Evolutionary conservation across 2,113 vertebrate species (phyloP).

Genomic region (Rhizomys pruinosus): DNA sequence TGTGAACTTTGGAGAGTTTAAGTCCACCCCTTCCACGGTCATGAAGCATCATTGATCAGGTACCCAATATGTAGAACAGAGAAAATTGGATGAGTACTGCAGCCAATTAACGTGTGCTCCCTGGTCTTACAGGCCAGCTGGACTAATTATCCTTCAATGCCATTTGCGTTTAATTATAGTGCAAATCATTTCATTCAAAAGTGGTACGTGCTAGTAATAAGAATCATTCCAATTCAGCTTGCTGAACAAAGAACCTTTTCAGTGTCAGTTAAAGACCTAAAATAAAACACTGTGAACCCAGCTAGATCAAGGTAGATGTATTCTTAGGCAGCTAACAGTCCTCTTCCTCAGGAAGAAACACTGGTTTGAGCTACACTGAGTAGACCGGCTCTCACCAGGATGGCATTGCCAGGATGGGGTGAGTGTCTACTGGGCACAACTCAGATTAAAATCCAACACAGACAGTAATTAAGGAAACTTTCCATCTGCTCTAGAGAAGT

Average conservation of each 20-base stretch:
- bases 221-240: conserved; percentile 84
- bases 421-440: background rate
- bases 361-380: background rate
- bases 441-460: background rate
- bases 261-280: conserved; percentile 83
- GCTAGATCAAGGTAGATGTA: conserved; percentile 59
- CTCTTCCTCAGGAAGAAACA: conserved; percentile 63
- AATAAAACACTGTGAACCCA: conserved; percentile 53
- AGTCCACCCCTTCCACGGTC: conserved; percentile 78
- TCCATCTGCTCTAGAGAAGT: background rate
- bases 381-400: background rate
- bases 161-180: conserved; percentile 89
- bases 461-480: background rate
- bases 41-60: conserved; percentile 75
- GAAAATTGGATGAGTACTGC: conserved; percentile 83
- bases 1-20: conserved; percentile 61
- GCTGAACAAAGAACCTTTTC: conserved; percentile 72
- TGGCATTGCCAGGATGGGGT: background rate
- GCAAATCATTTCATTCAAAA: conserved; percentile 88
- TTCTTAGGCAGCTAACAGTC: conserved; percentile 24
- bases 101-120: conserved; percentile 84
- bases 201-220: conserved; percentile 83
- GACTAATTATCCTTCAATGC: conserved; percentile 90
- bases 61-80: conserved; percentile 64
- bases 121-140: conserved; percentile 85